These are phyloP conservation scores for Borostomias antarcticus DNA, from an alignment of 2,797 vertebrate species.

Conservation along the genomic window DNA sequence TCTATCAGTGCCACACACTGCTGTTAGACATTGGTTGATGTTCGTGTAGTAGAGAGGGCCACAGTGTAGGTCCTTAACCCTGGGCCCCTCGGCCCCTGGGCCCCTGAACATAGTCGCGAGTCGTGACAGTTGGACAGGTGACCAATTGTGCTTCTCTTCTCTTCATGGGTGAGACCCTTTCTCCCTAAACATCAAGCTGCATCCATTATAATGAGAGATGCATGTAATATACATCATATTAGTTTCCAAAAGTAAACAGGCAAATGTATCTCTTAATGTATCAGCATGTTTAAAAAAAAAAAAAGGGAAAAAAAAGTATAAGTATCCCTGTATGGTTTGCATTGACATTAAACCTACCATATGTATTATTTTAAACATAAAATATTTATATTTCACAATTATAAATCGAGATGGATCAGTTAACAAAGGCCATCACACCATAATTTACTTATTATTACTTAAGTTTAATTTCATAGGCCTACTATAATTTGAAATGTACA, in stretches of 20 bases:
- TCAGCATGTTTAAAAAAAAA: no score
- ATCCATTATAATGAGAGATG: no score
- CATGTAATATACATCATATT: no score
- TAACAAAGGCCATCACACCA: no score
- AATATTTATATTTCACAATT: no score
- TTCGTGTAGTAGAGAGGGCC: conserved; percentile 45
- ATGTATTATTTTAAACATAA: no score
- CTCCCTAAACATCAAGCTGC: background rate
- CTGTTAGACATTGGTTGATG: conserved; percentile 49
- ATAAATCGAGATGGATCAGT: no score
- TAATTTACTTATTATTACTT: no score
- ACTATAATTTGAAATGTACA: background rate
- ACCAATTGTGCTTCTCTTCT: background rate
- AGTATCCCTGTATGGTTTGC: background rate
- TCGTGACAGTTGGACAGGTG: conserved; percentile 6
- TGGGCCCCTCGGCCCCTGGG: conserved; percentile 1
- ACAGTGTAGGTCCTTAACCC: conserved; percentile 63
- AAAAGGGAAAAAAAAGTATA: no score
- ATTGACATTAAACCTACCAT: background rate
- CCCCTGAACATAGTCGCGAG: background rate
- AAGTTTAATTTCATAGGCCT: background rate
- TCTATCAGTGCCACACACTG: conserved; percentile 45
- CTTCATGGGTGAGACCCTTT: no score
- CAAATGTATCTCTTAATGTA: no score
- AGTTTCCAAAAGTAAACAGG: no score